Evolutionary conservation across 2,888 invertebrate species (phyloP).

Genomic region (Flexamia atlantica): DNA sequence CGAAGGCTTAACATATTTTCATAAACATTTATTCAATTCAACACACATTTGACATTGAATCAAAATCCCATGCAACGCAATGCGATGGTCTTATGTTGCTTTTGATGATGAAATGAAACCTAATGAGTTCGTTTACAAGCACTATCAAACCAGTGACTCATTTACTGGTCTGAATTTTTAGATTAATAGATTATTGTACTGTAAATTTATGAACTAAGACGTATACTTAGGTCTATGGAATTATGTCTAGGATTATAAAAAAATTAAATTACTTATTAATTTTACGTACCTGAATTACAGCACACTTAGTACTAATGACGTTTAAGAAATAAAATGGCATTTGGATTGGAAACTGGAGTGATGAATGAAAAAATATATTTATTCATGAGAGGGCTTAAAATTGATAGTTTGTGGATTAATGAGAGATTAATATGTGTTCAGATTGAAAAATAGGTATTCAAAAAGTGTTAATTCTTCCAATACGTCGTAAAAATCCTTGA

Average conservation of each 20-base stretch:
- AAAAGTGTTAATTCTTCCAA: no score
- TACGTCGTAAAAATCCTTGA: no score
- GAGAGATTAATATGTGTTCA: no score
- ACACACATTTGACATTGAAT: constrained; percentile 22
- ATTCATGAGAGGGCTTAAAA: no score
- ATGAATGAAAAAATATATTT: no score
- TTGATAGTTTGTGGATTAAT: no score
- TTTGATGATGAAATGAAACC: constrained; percentile 5
- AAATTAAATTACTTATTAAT: not conserved
- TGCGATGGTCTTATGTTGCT: not conserved
- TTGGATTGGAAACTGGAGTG: no score
- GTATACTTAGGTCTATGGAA: not conserved
- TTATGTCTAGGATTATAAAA: not conserved
- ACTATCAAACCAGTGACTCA: not conserved
- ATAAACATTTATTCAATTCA: not conserved
- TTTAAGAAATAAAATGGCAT: not conserved
- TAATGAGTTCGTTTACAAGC: not conserved
- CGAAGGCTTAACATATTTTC: no score
- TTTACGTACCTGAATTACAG: constrained; percentile 20
- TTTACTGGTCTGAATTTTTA: not conserved
- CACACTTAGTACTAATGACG: not conserved
- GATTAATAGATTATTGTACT: not conserved
- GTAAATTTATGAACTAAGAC: no score
- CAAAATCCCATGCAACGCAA: not conserved
- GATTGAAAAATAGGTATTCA: no score